Conservation (phyloP, 2,888 invertebrate genomes). For the Pristionchus maxplancki region DNA sequence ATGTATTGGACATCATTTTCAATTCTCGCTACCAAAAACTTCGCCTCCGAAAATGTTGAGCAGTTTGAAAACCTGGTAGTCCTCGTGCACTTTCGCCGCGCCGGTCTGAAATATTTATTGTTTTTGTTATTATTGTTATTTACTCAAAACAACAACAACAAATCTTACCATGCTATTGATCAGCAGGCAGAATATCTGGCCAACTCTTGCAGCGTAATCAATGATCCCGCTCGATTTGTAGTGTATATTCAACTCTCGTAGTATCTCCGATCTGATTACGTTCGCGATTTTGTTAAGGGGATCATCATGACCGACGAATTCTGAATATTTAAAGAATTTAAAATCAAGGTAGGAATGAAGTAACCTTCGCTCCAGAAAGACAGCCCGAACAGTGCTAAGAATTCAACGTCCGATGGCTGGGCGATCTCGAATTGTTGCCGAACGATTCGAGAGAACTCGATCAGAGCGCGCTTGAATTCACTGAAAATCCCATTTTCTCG, state of each 20-base stretch:
- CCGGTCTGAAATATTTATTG: not conserved
- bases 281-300: not conserved
- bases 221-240: not conserved
- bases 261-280: not conserved
- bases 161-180: not conserved
- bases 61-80: not conserved
- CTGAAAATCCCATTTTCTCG: not conserved
- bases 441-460: not conserved
- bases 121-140: not conserved
- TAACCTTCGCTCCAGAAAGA: not conserved
- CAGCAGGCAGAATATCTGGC: not conserved
- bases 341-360: not conserved
- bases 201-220: not conserved
- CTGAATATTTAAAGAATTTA: not conserved
- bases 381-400: not conserved
- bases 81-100: not conserved
- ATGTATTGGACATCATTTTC: too few species aligned
- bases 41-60: not conserved
- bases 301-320: not conserved
- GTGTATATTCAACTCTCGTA: not conserved
- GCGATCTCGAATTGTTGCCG: not conserved
- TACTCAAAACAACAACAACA: not conserved
- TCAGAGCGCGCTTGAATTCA: not conserved
- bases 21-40: too few species aligned
- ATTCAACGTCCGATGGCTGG: not conserved